phyloP scores from a whole-genome alignment of 2,113 vertebrate species.

The Actenoides hombroni region DNA sequence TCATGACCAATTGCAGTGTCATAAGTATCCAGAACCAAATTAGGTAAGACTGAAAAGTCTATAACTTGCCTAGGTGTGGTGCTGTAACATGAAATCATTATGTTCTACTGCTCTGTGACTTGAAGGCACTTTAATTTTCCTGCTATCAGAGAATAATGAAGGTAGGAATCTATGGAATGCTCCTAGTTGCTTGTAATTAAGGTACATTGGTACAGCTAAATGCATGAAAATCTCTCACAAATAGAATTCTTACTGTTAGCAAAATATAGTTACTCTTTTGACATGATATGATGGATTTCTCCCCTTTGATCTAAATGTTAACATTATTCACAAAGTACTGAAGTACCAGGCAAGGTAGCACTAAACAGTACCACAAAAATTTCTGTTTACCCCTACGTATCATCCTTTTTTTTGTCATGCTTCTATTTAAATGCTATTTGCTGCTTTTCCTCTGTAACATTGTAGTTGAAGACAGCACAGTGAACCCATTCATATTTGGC shows the following conservation, averaged over 20 bases:
- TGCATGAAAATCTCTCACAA: background rate
- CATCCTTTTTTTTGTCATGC: background rate
- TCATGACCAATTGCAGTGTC: background rate
- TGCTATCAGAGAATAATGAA: background rate
- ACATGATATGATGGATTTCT: background rate
- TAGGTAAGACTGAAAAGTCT: background rate
- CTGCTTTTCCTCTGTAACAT: background rate
- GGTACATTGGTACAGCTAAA: background rate
- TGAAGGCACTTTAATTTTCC: conserved; percentile 22
- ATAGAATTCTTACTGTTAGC: background rate
- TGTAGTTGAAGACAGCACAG: background rate
- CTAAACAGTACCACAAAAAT: background rate
- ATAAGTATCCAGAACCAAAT: background rate
- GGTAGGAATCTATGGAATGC: background rate
- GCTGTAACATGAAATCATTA: background rate
- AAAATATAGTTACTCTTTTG: background rate
- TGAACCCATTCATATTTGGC: background rate
- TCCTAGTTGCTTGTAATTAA: conserved; percentile 7
- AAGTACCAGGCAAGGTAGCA: background rate
- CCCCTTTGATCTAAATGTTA: background rate
- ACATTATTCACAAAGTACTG: background rate
- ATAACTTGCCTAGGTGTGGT: background rate
- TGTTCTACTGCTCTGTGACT: background rate
- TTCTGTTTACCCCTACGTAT: background rate
- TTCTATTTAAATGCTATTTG: background rate